A percentile compares a stretch with the other conserved stretches of the same genome.
Conservation (phyloP, 2,888 invertebrate genomes). For the Drosophila neotestacea region DNA sequence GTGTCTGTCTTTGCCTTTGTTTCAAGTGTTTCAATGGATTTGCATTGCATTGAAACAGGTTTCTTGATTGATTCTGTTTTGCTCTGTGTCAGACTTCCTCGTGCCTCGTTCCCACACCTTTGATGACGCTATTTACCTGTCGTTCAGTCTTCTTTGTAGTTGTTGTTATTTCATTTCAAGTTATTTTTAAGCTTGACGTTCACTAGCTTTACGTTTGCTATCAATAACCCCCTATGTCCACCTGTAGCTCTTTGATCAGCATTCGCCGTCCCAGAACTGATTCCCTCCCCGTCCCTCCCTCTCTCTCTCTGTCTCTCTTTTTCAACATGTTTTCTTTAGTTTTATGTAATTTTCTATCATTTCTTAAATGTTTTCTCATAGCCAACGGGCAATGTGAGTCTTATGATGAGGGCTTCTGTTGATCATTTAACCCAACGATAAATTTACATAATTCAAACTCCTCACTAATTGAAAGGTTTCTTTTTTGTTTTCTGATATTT, state of each 20-base stretch:
- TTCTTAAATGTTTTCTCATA: slow-evolving; percentile 28
- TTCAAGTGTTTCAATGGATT: slow-evolving; percentile 37
- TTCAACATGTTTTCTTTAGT: slow-evolving; percentile 6
- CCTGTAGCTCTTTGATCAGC: slow-evolving; percentile 54
- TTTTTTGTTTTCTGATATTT: not conserved
- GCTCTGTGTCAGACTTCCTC: slow-evolving; percentile 25
- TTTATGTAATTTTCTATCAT: slow-evolving; percentile 32
- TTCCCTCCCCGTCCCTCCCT: slow-evolving; percentile 3
- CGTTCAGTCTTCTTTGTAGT: slow-evolving; percentile 11
- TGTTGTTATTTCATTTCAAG: slow-evolving; percentile 26
- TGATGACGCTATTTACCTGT: slow-evolving; percentile 35
- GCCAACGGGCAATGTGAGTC: slow-evolving; percentile 10
- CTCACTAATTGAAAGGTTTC: slow-evolving; percentile 54
- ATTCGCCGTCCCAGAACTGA: slow-evolving; percentile 19
- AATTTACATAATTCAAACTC: slow-evolving; percentile 47
- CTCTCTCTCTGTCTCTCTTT: not conserved
- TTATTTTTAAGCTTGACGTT: slow-evolving; percentile 62
- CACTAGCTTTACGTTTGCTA: slow-evolving; percentile 59
- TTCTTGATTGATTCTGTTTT: slow-evolving; percentile 43
- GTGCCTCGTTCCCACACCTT: slow-evolving; percentile 58
- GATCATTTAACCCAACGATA: slow-evolving; percentile 23
- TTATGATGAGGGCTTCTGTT: slow-evolving; percentile 26
- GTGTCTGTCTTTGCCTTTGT: slow-evolving; percentile 26
- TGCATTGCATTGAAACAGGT: slow-evolving; percentile 63
- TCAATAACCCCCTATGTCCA: slow-evolving; percentile 42